Evolutionary conservation across 2,888 invertebrate species (phyloP).

Genomic region (Lasius platythorax): DNA sequence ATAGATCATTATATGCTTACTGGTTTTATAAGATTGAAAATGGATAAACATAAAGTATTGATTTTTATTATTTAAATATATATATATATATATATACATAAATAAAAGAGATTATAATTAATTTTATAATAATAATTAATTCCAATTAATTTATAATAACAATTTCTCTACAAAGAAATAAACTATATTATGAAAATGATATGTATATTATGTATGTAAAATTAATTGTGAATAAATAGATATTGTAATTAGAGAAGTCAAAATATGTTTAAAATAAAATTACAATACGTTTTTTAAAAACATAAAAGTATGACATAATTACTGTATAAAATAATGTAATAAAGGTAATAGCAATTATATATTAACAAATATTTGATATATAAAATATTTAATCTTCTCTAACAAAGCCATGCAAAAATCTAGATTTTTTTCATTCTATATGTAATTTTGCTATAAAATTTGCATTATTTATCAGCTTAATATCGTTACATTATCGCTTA

Average conservation of each 20-base stretch:
- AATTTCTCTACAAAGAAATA: not conserved
- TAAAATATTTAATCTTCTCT: conserved; percentile 5
- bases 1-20: not conserved
- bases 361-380: not conserved
- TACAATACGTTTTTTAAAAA: not conserved
- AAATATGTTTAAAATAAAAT: not conserved
- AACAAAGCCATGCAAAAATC: not conserved
- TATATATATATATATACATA: not conserved
- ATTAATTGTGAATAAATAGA: not conserved
- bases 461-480: conserved; percentile 1
- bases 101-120: not conserved
- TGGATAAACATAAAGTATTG: not conserved
- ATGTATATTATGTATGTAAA: not conserved
- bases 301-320: not conserved
- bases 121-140: not conserved
- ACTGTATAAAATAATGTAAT: not conserved
- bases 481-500: conserved; percentile 17
- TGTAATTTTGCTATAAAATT: not conserved
- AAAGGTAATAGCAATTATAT: not conserved
- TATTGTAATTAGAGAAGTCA: not conserved
- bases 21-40: not conserved
- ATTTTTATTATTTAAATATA: not conserved
- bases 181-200: not conserved
- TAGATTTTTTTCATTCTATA: not conserved
- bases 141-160: not conserved